Evolutionary conservation across 2,797 vertebrate genomes (phyloP), one percentile per base, ranked within the genome.

Genomic region (Hemibagrus guttatus): DNA sequence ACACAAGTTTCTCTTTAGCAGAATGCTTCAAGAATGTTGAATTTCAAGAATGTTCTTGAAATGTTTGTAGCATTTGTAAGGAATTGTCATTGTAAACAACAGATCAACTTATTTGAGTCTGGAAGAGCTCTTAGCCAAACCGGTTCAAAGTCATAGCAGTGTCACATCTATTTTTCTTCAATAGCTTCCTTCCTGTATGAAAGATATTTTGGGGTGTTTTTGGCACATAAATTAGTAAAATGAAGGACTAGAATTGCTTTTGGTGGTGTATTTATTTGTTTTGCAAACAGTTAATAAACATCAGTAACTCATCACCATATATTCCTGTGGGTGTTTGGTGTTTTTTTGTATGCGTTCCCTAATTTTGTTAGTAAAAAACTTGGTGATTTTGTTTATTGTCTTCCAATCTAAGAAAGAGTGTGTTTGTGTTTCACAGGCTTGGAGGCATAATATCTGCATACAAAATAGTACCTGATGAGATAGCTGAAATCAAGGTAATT

Each of bases 381-480:
- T 4, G 17, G 2, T 16, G 23, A 26, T 74, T 49, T 49, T 42
- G 14, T 19, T 42, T 0, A 74, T 74, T 74, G 52, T 76, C 12
- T 28, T 75, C n/a, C 28, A 64, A 14, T 46, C 4, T 58, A 58
- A 42, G 14, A 14, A n/a, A 17, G 26, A 17, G 52, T 81, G n/a
- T 78, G 11, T 78, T 7, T 85, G 23, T 82, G 63, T 89, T 76
- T 83, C 96, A 93, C 96, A 99, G 98, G 93, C 96, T 99, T 81
- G 98, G 98, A 94, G 98, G 98, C 92, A 97, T 97, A 94, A 95
- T 99, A 93, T 94, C 97, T 91, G 98, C 97, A 90, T 99, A 99
- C 95, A 99, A 99, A 96, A 98, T 99, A 87, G 98, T 99, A 91
- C 98, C 98, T 87, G 98, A 99, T 21, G 98, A 99, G 95, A 97